Evolutionary conservation across 2,888 invertebrate genomes (phyloP), one percentile per base, ranked within the genome.

Genomic region (Timema podura): DNA sequence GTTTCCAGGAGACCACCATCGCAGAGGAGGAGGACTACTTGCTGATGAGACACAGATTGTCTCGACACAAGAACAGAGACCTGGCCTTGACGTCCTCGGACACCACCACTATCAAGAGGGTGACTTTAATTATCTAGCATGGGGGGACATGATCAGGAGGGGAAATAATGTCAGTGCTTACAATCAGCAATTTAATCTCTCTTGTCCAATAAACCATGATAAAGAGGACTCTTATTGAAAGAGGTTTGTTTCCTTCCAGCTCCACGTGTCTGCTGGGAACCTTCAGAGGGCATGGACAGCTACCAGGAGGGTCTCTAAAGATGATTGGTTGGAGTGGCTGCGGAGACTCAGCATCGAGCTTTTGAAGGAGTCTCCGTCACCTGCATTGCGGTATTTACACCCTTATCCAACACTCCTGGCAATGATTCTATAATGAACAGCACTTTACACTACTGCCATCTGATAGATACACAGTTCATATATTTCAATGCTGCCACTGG

Each of bases 251-350:
- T 73, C 64, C 66, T 69, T 79, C 79, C 79, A 85, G 79, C 82
- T 95, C 69, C 91, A 91, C 77, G 93, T 96, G 11, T 92, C 91
- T 48, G 90, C 92, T 6, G 87, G 89, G 45, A 94, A 93, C 79
- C 83, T 98, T 64, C 93, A 95, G 79, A 87, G 92, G 76, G 93
- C 95, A 0, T 95, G 96, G 93, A 92, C 93, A n/a, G 93, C 95
- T 0, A 92, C 92, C 47, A 87, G 95, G 68, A 86, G 96, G 72
- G 96, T 97, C 0, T 96, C 96, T 0, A 96, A 96, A 80, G 98
- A 99, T 77, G 99, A 99, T 82, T 99, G 99, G 99, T 85, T 97
- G 65, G 98, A 98, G 80, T 99, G 98, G 99, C 82, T 98, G 67
- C 86, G 95, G 61, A 87, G 95, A 61, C 85, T 99, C 71, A 95